Base-by-base conservation (phyloP, 2,113 vertebrate species). In the Tinamus guttatus region DNA sequence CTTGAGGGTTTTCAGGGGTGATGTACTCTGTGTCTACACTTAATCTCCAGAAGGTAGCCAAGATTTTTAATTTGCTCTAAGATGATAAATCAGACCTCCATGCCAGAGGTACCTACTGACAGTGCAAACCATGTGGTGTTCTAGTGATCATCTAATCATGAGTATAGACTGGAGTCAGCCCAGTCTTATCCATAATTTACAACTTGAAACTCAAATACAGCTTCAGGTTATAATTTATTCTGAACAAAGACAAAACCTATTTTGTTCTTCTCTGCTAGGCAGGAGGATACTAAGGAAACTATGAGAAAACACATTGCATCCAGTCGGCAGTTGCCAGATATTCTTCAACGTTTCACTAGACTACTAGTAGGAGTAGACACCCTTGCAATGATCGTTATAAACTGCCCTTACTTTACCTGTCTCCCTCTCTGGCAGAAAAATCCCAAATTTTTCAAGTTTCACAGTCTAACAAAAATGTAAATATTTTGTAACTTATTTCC, bases 101-200 rank as follows among this genome's bases (percentile, higher is more conserved):
- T 2, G 8, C 73, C 93, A 95, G 77, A 60, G 1, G 6, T 81
- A 59, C 79, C 85, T 81, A 69, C 68, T 60, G 73, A 68, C 41
- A 74, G 59, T 30, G 74, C 83, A 93, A 78, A 90, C 64, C 63
- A 24, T 25, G 8, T 45, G 76, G 41, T 81, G 43, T 70, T 89
- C 89, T 73, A 41, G 80, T 85, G 60, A 85, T 91, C 71, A 69
- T 67, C 93, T 87, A 89, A 86, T 94, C 94, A 89, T 74, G 75
- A 76, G 76, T 73, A 70, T 77, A 84, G 65, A 70, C 2, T 0
- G 74, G 87, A 85, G 40, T 73, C 75, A 73, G 18, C 74, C 77
- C 91, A 67, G 79, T 65, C n/a, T 59, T 47, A 21, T 85, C 77
- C 51, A 71, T 95, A 91, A 97, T 97, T 97, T 97, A 96, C 78